These are phyloP conservation scores for Ommatoiulus sabulosus DNA, from an alignment of 2,888 invertebrate species.

Conservation along the genomic window DNA sequence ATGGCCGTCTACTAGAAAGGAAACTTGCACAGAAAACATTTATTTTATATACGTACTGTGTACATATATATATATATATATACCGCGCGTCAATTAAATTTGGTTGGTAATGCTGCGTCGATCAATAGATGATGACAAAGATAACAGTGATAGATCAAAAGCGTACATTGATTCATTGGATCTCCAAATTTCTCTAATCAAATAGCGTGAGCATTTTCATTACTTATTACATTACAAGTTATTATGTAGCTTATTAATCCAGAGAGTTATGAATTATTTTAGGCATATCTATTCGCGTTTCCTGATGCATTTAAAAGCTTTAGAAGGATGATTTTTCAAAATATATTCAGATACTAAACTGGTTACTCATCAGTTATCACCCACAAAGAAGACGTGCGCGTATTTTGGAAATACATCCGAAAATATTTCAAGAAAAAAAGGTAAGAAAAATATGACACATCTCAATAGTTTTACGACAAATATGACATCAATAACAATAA, in stretches of 20 bases:
- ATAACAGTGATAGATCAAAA: neutral
- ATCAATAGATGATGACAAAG: neutral
- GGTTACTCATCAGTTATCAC: too few relatives aligned
- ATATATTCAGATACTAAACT: too few relatives aligned
- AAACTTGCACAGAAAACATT: neutral
- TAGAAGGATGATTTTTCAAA: too few relatives aligned
- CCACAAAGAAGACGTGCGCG: too few relatives aligned
- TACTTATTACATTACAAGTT: neutral
- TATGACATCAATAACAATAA: too few relatives aligned
- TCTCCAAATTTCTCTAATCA: neutral
- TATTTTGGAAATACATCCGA: too few relatives aligned
- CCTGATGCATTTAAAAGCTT: too few relatives aligned
- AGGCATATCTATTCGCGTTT: neutral
- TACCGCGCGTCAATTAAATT: neutral
- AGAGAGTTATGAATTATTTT: too few relatives aligned
- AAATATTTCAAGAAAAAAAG: too few relatives aligned
- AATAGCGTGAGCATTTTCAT: neutral
- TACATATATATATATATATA: slow-evolving; percentile 41
- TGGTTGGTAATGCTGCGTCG: neutral
- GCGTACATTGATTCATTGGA: neutral
- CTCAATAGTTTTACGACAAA: too few relatives aligned
- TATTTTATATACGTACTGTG: neutral
- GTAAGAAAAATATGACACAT: too few relatives aligned
- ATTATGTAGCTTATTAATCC: neutral
- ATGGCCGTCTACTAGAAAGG: neutral